phyloP scores from a whole-genome alignment of 2,888 invertebrate genomes.

The Loripinus fragilis region DNA sequence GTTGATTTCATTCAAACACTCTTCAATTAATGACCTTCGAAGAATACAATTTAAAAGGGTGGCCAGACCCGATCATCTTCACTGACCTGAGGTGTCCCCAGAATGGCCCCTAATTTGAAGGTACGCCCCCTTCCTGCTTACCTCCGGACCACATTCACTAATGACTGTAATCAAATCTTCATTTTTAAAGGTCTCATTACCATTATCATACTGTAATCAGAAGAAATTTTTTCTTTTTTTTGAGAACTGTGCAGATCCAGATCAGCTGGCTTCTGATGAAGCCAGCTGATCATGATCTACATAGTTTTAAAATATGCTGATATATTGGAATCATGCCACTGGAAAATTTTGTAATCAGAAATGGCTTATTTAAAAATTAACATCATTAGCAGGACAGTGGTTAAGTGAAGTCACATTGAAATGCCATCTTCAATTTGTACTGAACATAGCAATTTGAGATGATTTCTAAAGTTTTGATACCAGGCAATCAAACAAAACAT shows the following conservation, averaged over 20 bases:
- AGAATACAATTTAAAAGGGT: slow-evolving; percentile 15
- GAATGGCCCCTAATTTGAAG: slow-evolving; percentile 11
- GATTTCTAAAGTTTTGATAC: slow-evolving; percentile 1
- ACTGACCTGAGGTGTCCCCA: slow-evolving; percentile 12
- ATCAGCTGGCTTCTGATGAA: too few species aligned
- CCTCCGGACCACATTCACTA: background rate
- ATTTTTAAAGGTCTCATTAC: slow-evolving; percentile 3
- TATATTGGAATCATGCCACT: too few species aligned
- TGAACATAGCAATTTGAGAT: background rate
- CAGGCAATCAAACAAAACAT: background rate
- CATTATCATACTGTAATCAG: too few species aligned
- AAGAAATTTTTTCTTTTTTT: too few species aligned
- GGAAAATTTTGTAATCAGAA: too few species aligned
- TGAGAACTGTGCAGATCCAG: too few species aligned
- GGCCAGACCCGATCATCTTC: background rate
- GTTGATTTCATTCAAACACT: slow-evolving; percentile 11
- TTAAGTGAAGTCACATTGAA: slow-evolving; percentile 18
- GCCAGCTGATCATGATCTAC: too few species aligned
- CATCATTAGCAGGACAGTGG: too few species aligned
- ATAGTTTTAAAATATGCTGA: too few species aligned
- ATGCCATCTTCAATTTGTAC: slow-evolving; percentile 15
- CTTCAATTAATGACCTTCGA: slow-evolving; percentile 22
- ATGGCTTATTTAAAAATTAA: too few species aligned
- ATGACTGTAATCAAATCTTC: slow-evolving; percentile 11
- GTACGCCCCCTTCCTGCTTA: slow-evolving; percentile 19